Evolutionary conservation across 2,797 vertebrate genomes (phyloP), one percentile per base, ranked within the genome.

Genomic region (Serranus cabrilla): DNA sequence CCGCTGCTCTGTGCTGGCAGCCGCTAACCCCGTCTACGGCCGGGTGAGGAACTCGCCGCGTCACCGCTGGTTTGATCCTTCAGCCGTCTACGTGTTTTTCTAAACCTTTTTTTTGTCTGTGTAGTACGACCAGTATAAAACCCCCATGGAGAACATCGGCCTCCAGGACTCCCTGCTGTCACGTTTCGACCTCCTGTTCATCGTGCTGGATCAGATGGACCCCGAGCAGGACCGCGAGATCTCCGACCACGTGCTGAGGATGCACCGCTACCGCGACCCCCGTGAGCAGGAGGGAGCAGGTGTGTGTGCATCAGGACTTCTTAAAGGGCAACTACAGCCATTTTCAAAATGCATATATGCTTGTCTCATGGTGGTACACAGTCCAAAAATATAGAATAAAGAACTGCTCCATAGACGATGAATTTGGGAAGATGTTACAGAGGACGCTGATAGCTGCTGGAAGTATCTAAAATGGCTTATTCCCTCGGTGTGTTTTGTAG

Each of bases 111-210:
- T 11, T 1, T 3, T 34, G 31, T 37, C 3, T 68, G 23, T 75
- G 11, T 91, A 99, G 98, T 99, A 99, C 0, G 95, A 99, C 81
- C 98, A 99, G 85, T 99, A 99, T 74, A 99, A 99, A 90, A 98
- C 97, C 0, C 98, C 98, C 10, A 99, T 99, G 98, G 98, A 99
- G 81, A 99, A 99, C 95, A 99, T 99, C 0, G 98, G 98, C 42
- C 95, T 99, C 14, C 98, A 99, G 94, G 98, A 99, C 91, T 99
- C 98, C 0, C 89, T 99, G 83, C 93, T 99, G 17, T 99, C 98
- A 0, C 97, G 98, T 43, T 99, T 99, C 0, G 98, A 99, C 91
- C 94, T 99, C 46, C 97, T 99, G 58, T 99, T 99, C 91, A 99
- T 99, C 23, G 86, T 99, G 92, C 89, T 99, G 95, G 98, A 99